Percentiles rank a stretch among this genome's conserved stretches.
Evolutionary conservation across 2,797 vertebrate species (phyloP).

Genomic region (Bradypodion ventrale): DNA sequence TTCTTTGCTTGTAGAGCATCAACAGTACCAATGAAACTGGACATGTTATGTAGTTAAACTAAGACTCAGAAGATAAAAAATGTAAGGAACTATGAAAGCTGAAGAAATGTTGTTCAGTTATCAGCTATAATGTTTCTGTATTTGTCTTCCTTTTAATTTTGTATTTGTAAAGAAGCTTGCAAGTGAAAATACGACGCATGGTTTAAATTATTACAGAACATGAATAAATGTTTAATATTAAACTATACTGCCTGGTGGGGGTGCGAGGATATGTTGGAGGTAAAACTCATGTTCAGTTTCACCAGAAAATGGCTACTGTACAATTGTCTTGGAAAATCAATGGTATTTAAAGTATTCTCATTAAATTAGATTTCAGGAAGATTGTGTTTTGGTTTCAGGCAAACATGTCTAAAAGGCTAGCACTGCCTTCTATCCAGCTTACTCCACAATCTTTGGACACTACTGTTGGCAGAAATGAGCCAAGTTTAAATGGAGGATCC

Average conservation of each 20-base stretch:
- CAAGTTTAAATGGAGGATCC: slow-evolving; percentile 11
- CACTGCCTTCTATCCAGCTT: not conserved
- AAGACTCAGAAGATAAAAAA: not conserved
- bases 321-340: not conserved
- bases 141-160: not conserved
- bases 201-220: not conserved
- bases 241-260: not conserved
- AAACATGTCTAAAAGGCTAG: slow-evolving; percentile 25
- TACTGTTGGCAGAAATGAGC: not conserved
- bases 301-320: not conserved
- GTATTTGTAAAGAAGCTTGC: not conserved
- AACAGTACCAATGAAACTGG: not conserved
- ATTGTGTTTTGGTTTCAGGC: slow-evolving; percentile 25
- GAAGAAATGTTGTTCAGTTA: not conserved
- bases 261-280: not conserved
- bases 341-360: not conserved
- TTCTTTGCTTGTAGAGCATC: not conserved
- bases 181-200: not conserved
- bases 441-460: not conserved
- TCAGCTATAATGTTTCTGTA: not conserved
- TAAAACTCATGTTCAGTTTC: not conserved
- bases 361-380: not conserved
- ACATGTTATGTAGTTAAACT: not conserved
- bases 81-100: not conserved
- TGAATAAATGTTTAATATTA: not conserved